A percentile compares a stretch with the other conserved stretches of the same genome.
phyloP scores from a whole-genome alignment of 2,888 invertebrate species.

The Spodoptera picta region DNA sequence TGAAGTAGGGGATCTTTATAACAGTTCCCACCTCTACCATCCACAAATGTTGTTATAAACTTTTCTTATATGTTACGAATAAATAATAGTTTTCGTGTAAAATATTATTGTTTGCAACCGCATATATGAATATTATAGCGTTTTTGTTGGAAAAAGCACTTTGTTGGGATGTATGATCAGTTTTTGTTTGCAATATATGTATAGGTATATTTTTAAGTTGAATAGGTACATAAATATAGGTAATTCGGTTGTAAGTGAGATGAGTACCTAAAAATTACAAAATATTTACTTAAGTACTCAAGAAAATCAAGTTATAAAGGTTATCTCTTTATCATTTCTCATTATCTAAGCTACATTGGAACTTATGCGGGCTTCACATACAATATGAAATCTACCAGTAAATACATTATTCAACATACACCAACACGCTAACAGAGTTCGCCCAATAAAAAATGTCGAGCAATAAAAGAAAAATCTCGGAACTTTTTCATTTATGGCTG shows the following conservation, averaged over 20 bases:
- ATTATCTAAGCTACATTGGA: slow-evolving; percentile 3
- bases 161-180: too few species aligned
- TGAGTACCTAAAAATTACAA: too few species aligned
- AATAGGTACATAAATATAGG: too few species aligned
- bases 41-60: slow-evolving; percentile 20
- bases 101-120: background rate
- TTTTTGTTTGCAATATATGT: too few species aligned
- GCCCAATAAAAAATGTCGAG: slow-evolving; percentile 36
- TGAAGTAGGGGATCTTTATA: slow-evolving; percentile 49
- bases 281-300: too few species aligned
- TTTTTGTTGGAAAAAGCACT: too few species aligned
- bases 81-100: slow-evolving; percentile 2
- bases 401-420: slow-evolving; percentile 46
- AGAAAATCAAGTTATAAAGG: too few species aligned
- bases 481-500: slow-evolving; percentile 50
- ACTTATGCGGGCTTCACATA: slow-evolving; percentile 11
- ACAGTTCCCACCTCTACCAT: slow-evolving; percentile 39
- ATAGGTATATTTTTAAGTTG: too few species aligned
- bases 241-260: too few species aligned
- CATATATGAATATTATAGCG: too few species aligned
- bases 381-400: slow-evolving; percentile 34
- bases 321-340: too few species aligned
- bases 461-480: slow-evolving; percentile 43
- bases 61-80: slow-evolving; percentile 4
- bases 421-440: slow-evolving; percentile 37